Percentiles rank a stretch among this genome's conserved stretches.
phyloP scores from a whole-genome alignment of 2,888 invertebrate species.

The Allophyes oxyacanthae region DNA sequence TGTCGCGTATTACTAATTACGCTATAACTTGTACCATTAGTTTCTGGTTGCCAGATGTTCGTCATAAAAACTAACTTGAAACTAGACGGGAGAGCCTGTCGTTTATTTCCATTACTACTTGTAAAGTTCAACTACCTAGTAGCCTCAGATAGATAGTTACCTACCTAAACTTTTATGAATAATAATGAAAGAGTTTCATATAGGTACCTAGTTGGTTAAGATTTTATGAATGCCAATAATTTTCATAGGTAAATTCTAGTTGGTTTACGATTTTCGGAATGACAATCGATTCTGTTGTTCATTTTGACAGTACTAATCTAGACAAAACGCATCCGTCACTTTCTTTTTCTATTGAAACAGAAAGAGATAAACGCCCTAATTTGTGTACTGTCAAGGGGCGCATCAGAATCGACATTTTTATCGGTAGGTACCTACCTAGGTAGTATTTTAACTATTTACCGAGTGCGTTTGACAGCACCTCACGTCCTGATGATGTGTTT shows the following conservation, averaged over 20 bases:
- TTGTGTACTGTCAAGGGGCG: no score
- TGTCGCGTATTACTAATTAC: background rate
- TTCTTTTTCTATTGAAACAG: no score
- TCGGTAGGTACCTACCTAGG: no score
- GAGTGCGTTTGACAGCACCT: no score
- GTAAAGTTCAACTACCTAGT: conserved; percentile 18
- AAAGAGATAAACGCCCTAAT: no score
- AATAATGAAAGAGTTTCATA: conserved; percentile 2
- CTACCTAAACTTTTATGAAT: conserved; percentile 22
- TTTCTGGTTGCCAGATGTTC: conserved; percentile 37
- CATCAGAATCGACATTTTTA: no score
- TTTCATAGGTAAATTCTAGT: background rate
- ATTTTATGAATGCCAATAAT: conserved; percentile 9
- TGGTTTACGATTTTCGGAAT: no score
- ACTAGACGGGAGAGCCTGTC: conserved; percentile 43
- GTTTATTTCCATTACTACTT: conserved; percentile 27
- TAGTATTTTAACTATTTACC: no score
- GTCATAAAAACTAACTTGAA: conserved; percentile 23
- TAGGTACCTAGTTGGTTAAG: conserved; percentile 29
- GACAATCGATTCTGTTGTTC: no score
- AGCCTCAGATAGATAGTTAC: conserved; percentile 6
- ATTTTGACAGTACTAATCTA: no score
- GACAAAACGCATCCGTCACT: no score
- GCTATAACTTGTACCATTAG: conserved; percentile 7
- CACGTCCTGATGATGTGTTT: no score